phyloP scores from a whole-genome alignment of 2,113 vertebrate species.

The Planiliza haematocheilus region DNA sequence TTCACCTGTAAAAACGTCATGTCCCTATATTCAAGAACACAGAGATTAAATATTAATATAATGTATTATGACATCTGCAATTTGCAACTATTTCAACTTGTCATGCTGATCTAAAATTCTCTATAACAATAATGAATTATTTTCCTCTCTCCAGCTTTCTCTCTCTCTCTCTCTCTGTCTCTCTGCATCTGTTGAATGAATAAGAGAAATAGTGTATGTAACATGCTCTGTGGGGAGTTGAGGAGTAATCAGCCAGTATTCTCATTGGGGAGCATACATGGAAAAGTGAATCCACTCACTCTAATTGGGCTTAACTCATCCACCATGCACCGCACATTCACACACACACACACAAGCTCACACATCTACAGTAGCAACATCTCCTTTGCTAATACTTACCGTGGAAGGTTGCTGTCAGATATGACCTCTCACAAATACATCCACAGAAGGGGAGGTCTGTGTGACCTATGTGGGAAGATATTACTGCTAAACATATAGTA shows the following conservation, averaged over 20 bases:
- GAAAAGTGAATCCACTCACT: conserved; percentile 53
- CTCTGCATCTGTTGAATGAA: conserved; percentile 8
- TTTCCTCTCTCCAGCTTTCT: neutral
- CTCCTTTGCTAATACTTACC: neutral
- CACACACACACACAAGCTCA: neutral
- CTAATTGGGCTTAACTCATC: conserved; percentile 63
- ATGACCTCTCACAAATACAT: conserved; percentile 11
- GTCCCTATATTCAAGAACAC: neutral
- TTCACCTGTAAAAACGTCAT: no score
- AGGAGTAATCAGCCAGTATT: conserved; percentile 47
- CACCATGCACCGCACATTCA: conserved; percentile 1
- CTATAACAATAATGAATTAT: neutral
- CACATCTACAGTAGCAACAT: neutral
- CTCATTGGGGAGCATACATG: conserved; percentile 37
- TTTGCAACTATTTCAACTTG: no score
- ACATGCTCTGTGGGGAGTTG: conserved; percentile 41
- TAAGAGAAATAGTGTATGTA: conserved; percentile 25
- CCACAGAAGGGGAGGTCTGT: neutral
- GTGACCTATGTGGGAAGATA: neutral
- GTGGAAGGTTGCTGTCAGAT: conserved; percentile 14
- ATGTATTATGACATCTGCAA: neutral
- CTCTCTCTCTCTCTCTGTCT: neutral
- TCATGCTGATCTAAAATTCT: neutral
- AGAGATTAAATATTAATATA: neutral
- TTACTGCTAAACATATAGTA: no score